Conservation (phyloP, 2,888 invertebrate genomes). For the Cotesia congregata region DNA sequence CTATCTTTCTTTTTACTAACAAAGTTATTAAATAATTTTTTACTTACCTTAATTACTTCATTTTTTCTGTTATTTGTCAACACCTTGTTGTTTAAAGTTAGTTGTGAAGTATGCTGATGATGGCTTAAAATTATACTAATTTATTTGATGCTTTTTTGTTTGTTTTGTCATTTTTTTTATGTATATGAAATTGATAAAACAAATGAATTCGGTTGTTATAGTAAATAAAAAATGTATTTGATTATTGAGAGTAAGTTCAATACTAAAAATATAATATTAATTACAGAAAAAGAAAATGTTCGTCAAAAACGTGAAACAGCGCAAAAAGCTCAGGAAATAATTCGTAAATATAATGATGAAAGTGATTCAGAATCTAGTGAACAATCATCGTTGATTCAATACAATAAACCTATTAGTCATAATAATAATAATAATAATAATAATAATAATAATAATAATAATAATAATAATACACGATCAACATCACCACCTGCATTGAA, state of each 20-base stretch:
- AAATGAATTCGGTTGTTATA: background rate
- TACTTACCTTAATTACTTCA: no score
- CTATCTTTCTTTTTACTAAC: no score
- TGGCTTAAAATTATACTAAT: background rate
- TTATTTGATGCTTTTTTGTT: background rate
- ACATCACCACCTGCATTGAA: constrained; percentile 58
- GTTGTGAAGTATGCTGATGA: no score
- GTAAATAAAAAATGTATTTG: constrained; percentile 7
- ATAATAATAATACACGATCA: constrained; percentile 42
- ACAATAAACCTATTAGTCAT: constrained; percentile 46
- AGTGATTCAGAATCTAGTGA: constrained; percentile 58
- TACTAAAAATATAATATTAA: constrained; percentile 7
- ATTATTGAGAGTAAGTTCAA: background rate
- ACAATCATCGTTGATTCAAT: constrained; percentile 49
- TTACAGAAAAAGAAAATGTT: constrained; percentile 55
- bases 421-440: background rate
- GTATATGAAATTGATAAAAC: background rate
- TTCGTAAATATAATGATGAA: constrained; percentile 56
- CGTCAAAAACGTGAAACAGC: constrained; percentile 62
- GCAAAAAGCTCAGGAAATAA: constrained; percentile 62
- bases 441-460: background rate
- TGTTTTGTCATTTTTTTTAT: background rate
- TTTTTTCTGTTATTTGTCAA: no score
- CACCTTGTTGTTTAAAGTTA: no score
- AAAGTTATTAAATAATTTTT: no score